These are phyloP conservation scores for Trichosurus vulpecula DNA, from an alignment of 2,797 vertebrate genomes.

Conservation along the genomic window DNA sequence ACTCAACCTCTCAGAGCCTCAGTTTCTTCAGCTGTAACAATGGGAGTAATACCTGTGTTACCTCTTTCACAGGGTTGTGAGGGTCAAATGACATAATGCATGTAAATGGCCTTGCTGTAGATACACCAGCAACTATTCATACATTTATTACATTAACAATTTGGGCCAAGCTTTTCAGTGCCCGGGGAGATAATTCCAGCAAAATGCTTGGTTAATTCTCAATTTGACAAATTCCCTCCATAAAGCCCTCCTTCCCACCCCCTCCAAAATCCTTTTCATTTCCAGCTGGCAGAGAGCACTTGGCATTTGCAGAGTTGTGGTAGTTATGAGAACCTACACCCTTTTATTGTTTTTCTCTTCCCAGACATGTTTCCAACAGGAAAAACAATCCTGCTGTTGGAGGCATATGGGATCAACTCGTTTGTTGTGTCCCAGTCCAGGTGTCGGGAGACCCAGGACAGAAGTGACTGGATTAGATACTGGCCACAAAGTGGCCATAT, in stretches of 20 bases:
- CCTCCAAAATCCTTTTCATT: constrained; percentile 7
- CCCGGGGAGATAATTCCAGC: neutral
- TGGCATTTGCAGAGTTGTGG: constrained; percentile 43
- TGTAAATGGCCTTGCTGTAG: neutral
- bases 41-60: neutral
- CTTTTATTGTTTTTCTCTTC: constrained; percentile 71
- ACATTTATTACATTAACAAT: neutral
- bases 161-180: neutral
- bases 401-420: neutral
- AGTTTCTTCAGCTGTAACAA: neutral
- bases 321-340: constrained; percentile 63
- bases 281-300: constrained; percentile 63
- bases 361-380: constrained; percentile 53
- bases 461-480: neutral
- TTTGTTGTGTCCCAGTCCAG: neutral
- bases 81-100: neutral
- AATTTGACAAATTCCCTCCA: constrained; percentile 41
- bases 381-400: constrained; percentile 64
- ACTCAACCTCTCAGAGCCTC: neutral
- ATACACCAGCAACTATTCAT: neutral
- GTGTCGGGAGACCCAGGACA: neutral
- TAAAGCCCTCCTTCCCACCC: neutral
- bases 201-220: neutral
- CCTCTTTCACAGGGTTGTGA: neutral
- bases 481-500: neutral